Percentiles rank a stretch among this genome's conserved stretches.
These are phyloP conservation scores for Balaenoptera acutorostrata DNA, from an alignment of 2,113 vertebrate species.

Conservation along the genomic window DNA sequence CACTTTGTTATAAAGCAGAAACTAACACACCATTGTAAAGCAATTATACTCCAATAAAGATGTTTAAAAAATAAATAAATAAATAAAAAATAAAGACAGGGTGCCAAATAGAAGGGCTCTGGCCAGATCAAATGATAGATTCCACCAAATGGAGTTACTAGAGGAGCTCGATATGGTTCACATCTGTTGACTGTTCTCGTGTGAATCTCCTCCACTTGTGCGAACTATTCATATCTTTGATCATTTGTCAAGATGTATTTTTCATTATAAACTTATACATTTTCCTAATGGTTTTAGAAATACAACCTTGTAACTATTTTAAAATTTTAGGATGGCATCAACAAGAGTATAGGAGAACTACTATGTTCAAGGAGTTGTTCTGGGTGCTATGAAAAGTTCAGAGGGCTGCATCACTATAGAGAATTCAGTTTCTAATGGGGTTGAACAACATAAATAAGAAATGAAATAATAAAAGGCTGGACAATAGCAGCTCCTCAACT, in stretches of 20 bases:
- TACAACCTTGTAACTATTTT: background rate
- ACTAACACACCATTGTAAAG: too few relatives aligned
- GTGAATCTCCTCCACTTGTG: background rate
- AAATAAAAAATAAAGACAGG: background rate
- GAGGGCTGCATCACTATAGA: background rate
- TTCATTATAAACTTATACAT: background rate
- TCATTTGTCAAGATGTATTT: background rate
- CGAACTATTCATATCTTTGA: background rate
- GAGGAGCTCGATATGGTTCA: background rate
- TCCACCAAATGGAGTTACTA: background rate
- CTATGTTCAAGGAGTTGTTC: background rate
- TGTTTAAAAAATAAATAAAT: too few relatives aligned
- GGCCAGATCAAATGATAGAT: background rate
- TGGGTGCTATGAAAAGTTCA: background rate
- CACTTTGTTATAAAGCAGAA: too few relatives aligned
- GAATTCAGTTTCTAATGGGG: background rate
- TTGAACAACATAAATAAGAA: background rate
- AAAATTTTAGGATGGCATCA: background rate
- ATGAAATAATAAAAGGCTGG: background rate
- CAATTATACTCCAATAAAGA: too few relatives aligned
- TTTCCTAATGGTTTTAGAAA: background rate
- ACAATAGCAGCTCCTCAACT: background rate
- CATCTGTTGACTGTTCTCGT: background rate
- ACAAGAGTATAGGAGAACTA: background rate
- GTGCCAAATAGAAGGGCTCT: background rate